These are phyloP conservation scores for Odontocerum albicorne DNA, from an alignment of 2,888 invertebrate genomes.

Conservation along the genomic window DNA sequence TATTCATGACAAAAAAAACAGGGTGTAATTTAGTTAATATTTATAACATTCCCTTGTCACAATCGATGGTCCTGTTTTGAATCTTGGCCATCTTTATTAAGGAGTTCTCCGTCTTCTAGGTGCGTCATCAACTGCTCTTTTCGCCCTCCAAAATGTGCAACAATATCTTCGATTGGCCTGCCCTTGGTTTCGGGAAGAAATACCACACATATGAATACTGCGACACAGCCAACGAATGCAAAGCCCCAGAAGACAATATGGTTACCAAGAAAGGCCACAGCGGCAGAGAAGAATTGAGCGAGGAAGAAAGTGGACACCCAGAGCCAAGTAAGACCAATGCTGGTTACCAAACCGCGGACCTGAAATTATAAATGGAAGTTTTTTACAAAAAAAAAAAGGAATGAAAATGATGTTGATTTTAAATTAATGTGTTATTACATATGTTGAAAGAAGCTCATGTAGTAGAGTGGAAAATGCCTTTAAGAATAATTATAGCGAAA, in stretches of 20 bases:
- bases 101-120: too few relatives aligned
- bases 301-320: conserved; percentile 45
- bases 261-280: conserved; percentile 41
- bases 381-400: too few relatives aligned
- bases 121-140: neutral
- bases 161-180: conserved; percentile 46
- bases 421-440: too few relatives aligned
- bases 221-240: conserved; percentile 43
- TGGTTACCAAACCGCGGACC: conserved; percentile 47
- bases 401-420: too few relatives aligned
- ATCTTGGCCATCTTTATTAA: too few relatives aligned
- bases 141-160: conserved; percentile 29
- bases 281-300: conserved; percentile 17
- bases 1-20: too few relatives aligned
- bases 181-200: conserved; percentile 50
- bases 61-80: too few relatives aligned
- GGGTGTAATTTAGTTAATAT: too few relatives aligned
- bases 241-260: conserved; percentile 46
- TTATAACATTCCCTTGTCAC: too few relatives aligned
- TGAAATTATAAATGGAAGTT: conserved; percentile 37
- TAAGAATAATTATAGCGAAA: too few relatives aligned
- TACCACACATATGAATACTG: conserved; percentile 42
- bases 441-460: too few relatives aligned
- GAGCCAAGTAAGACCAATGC: conserved; percentile 45
- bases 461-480: too few relatives aligned